Evolutionary conservation across 2,888 invertebrate species (phyloP).

Genomic region (Liposcelis brunnea): DNA sequence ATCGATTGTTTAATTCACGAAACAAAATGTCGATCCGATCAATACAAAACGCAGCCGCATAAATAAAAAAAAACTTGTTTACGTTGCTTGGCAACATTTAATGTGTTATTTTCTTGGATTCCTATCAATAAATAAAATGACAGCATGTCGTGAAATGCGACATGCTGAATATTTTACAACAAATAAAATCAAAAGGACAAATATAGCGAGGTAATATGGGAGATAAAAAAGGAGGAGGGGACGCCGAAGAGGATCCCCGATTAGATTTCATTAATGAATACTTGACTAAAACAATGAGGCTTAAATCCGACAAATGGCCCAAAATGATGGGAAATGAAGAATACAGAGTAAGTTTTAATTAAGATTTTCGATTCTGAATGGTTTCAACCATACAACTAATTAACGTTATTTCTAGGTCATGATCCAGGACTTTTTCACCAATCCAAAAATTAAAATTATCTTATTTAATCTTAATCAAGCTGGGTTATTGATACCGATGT

Average conservation of each 20-base stretch:
- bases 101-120: no score
- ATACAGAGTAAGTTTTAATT: conserved; percentile 36
- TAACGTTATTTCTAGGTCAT: conserved; percentile 34
- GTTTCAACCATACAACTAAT: no score
- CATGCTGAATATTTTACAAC: no score
- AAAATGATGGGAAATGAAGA: conserved; percentile 62
- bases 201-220: neutral
- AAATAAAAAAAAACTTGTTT: no score
- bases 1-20: no score
- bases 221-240: conserved; percentile 3
- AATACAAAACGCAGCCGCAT: no score
- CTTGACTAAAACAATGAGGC: conserved; percentile 49
- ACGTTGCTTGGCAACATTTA: no score
- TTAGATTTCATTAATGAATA: conserved; percentile 65
- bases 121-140: no score
- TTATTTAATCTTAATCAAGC: conserved; percentile 43
- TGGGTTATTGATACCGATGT: conserved; percentile 45
- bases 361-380: no score
- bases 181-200: no score
- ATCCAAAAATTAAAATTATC: conserved; percentile 30
- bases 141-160: no score
- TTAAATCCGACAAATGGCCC: conserved; percentile 75
- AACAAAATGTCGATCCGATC: no score
- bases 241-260: conserved; percentile 43
- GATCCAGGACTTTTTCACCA: conserved; percentile 34